Conservation (phyloP, 2,113 vertebrate species). For the Engraulis encrasicolus region DNA sequence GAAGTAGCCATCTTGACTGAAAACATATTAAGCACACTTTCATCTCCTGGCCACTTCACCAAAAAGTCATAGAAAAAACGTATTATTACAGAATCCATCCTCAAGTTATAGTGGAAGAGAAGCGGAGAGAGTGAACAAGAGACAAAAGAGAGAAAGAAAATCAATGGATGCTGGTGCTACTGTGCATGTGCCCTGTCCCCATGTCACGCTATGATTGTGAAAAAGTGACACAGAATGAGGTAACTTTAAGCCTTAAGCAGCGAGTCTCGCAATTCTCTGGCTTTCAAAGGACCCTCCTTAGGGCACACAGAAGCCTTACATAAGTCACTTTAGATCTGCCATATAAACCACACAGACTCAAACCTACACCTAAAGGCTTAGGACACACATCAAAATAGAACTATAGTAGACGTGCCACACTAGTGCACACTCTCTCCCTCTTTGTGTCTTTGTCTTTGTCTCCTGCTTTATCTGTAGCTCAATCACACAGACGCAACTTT, state of each 20-base stretch:
- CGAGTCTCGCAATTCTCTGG: background rate
- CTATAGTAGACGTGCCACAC: too few species aligned
- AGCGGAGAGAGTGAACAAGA: background rate
- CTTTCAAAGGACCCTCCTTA: background rate
- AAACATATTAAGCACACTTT: too few species aligned
- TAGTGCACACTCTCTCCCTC: too few species aligned
- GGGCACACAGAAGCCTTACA: background rate
- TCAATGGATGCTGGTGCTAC: background rate
- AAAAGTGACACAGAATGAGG: background rate
- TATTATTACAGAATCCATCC: too few species aligned
- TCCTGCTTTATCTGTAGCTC: too few species aligned
- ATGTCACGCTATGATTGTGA: background rate
- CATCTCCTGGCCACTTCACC: too few species aligned
- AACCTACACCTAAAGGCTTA: background rate
- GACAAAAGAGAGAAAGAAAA: background rate
- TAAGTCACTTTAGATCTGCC: background rate
- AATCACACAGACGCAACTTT: too few species aligned
- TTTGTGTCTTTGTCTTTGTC: too few species aligned
- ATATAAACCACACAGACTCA: background rate
- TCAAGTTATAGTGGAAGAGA: too few species aligned
- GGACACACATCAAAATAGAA: too few species aligned
- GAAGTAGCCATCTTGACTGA: too few species aligned
- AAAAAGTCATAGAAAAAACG: too few species aligned
- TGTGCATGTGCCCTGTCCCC: background rate
- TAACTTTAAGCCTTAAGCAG: background rate